Evolutionary conservation across 2,888 invertebrate species (phyloP), one percentile per base, ranked within the genome.

Genomic region (Pedicia rivosa): DNA sequence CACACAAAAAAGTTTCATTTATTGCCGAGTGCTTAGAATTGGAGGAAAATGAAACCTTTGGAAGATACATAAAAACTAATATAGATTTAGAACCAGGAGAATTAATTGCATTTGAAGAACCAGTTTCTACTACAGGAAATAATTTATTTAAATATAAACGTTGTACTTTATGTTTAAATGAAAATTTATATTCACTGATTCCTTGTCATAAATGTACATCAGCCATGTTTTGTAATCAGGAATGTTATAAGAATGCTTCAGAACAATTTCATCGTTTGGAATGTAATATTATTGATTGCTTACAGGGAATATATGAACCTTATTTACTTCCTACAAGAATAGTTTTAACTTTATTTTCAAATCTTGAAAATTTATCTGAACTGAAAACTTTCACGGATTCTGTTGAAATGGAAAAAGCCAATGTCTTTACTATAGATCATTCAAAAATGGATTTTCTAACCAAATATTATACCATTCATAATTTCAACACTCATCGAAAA

Each of bases 231-330:
- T 61, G 61, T 41, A 53, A 54, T 38, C 49, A 53, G 28, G 46
- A 51, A 24, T 61, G 61, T 41, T 52, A 53, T 43, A 54, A 64
- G 3, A 56, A 57, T 1, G 79, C 84, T 2, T 73, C 68, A 63
- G 55, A 65, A 27, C 63, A 66, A 14, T 83, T 79, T 55, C 92
- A 94, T 56, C 64, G 66, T 42, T 65, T 74, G 43, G 90, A 91
- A 63, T 91, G 90, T 53, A 54, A 65, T 1, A 61, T 86, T 33
- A 65, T 82, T 48, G 64, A 71, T 24, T 63, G 68, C 15, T 54
- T 87, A 17, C 52, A 70, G 14, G 53, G 60, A 26, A 64, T 76
- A 57, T 70, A 70, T 35, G 77, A 79, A 56, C 62, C 81, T 7
- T 76, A 78, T 46, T 56, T 78, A 17, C 59, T 79, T n/a, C 74